These are phyloP conservation scores for Agelaius phoeniceus DNA, from an alignment of 2,113 vertebrate species.

Conservation along the genomic window DNA sequence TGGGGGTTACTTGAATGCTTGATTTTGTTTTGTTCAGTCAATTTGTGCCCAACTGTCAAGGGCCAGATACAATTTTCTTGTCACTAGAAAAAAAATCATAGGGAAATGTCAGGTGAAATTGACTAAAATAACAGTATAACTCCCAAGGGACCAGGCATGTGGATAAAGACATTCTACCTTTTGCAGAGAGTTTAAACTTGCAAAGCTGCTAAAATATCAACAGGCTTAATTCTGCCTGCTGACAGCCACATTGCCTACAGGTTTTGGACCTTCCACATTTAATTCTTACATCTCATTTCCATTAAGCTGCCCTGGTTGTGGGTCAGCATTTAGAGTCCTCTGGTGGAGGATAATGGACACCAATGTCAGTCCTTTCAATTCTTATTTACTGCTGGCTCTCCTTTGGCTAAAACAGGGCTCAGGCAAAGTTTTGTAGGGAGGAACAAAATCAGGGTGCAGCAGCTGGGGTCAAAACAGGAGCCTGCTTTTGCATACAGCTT, in stretches of 20 bases:
- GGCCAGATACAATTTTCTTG: constrained; percentile 81
- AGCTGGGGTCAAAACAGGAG: neutral
- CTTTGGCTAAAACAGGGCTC: neutral
- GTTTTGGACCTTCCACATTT: neutral
- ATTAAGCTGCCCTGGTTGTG: neutral
- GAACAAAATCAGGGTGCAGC: neutral
- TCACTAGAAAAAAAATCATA: constrained; percentile 81
- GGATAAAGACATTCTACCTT: constrained; percentile 72
- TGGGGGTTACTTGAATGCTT: constrained; percentile 80
- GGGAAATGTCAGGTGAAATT: constrained; percentile 80
- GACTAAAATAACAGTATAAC: constrained; percentile 79
- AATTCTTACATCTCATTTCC: neutral
- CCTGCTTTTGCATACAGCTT: neutral
- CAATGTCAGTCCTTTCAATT: neutral
- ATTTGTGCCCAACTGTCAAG: constrained; percentile 81
- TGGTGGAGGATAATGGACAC: neutral
- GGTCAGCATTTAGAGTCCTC: neutral
- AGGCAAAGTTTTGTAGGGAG: neutral
- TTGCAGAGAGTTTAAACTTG: constrained; percentile 58
- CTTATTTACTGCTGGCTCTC: neutral
- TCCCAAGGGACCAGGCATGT: constrained; percentile 58
- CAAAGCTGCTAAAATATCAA: constrained; percentile 51
- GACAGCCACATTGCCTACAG: neutral
- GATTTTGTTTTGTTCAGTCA: constrained; percentile 84
- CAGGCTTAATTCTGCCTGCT: constrained; percentile 23